These are phyloP conservation scores for Geophilus truncorum DNA, from an alignment of 2,888 invertebrate species.

Conservation along the genomic window DNA sequence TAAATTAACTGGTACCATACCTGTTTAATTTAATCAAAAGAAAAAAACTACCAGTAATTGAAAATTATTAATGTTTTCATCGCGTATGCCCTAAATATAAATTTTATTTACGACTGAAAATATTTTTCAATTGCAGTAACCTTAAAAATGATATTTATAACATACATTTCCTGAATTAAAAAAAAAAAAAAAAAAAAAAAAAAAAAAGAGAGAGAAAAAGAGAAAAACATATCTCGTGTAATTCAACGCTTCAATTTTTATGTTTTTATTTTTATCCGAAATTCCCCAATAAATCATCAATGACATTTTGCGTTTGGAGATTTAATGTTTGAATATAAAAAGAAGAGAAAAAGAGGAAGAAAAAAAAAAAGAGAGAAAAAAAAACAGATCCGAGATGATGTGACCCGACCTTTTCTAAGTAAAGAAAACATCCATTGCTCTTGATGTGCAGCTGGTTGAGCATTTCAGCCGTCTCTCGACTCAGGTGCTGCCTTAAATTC, in stretches of 20 bases:
- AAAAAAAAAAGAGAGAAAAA: not conserved
- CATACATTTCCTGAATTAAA: not conserved
- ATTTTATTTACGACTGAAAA: no score
- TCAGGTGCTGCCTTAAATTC: constrained; percentile 78
- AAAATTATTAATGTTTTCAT: no score
- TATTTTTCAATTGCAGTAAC: not conserved
- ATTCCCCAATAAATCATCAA: not conserved
- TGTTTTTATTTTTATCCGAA: not conserved
- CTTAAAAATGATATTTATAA: no score
- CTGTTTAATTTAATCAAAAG: no score
- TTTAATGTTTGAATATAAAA: not conserved
- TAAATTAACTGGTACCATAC: no score
- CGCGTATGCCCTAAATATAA: no score
- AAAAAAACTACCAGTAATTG: no score
- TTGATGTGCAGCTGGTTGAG: constrained; percentile 92
- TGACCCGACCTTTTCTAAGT: constrained; percentile 63
- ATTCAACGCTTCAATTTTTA: no score
- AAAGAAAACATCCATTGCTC: constrained; percentile 87
- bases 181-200: not conserved
- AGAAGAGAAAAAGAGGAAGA: no score
- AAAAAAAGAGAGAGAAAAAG: no score
- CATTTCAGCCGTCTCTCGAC: constrained; percentile 87
- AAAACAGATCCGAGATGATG: constrained; percentile 45
- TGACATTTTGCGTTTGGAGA: not conserved
- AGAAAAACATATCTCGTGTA: no score